These are phyloP conservation scores for Drosophila neotestacea DNA, from an alignment of 2,888 invertebrate genomes.

Conservation along the genomic window DNA sequence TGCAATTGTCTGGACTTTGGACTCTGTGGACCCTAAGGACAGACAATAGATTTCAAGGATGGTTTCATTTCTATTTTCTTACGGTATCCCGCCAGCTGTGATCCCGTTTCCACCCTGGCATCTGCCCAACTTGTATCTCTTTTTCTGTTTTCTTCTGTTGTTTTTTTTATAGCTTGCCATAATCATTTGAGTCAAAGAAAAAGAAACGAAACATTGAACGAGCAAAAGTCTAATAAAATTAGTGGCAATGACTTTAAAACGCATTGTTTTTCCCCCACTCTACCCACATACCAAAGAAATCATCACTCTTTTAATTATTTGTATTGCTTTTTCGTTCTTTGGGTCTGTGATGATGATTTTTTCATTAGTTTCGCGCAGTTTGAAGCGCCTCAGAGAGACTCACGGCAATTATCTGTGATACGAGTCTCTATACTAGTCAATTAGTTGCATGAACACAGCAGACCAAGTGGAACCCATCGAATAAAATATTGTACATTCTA, in stretches of 20 bases:
- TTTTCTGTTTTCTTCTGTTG: slow-evolving; percentile 4
- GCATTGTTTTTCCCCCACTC: slow-evolving; percentile 34
- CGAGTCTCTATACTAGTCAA: slow-evolving; percentile 40
- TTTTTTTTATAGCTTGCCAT: slow-evolving; percentile 64
- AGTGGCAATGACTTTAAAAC: slow-evolving; percentile 73
- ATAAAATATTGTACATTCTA: slow-evolving; percentile 38
- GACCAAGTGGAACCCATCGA: slow-evolving; percentile 18
- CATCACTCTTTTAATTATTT: slow-evolving; percentile 20
- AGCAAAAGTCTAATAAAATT: slow-evolving; percentile 67
- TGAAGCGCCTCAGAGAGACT: slow-evolving; percentile 46
- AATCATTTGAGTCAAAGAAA: slow-evolving; percentile 67
- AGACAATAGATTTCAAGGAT: slow-evolving; percentile 79
- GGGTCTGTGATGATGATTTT: slow-evolving; percentile 56
- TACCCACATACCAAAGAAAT: background rate
- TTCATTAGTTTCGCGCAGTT: slow-evolving; percentile 64
- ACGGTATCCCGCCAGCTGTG: slow-evolving; percentile 47
- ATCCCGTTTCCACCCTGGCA: slow-evolving; percentile 18
- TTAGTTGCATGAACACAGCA: slow-evolving; percentile 44
- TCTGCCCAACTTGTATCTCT: slow-evolving; percentile 27
- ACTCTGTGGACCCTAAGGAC: slow-evolving; percentile 45
- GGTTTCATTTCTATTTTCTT: slow-evolving; percentile 67
- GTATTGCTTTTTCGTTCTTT: slow-evolving; percentile 28
- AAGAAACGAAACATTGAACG: slow-evolving; percentile 35
- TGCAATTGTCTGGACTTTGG: slow-evolving; percentile 66
- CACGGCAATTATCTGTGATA: slow-evolving; percentile 27